Evolutionary conservation across 2,888 invertebrate species (phyloP).

Genomic region (Pyrgus malvae): DNA sequence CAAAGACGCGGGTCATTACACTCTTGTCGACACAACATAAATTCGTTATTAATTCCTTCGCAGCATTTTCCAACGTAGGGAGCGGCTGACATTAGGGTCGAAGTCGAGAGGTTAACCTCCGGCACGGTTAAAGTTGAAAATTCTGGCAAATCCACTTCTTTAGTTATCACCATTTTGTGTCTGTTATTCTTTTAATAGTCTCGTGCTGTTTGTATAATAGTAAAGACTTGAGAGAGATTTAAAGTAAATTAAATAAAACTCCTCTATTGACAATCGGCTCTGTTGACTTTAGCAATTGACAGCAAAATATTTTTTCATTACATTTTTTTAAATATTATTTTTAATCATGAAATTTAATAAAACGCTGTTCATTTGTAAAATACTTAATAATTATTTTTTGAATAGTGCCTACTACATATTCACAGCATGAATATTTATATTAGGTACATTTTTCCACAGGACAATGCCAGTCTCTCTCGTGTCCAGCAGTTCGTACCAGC

Average conservation of each 20-base stretch:
- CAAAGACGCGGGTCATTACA: slow-evolving; percentile 92
- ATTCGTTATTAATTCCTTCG: slow-evolving; percentile 95
- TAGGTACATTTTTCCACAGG: slow-evolving; percentile 45
- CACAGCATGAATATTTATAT: background rate
- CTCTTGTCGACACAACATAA: slow-evolving; percentile 93
- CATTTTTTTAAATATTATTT: too few species aligned
- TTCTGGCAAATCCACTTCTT: slow-evolving; percentile 86
- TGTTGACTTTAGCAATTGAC: too few species aligned
- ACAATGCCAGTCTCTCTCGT: slow-evolving; percentile 57
- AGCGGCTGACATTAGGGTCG: slow-evolving; percentile 91
- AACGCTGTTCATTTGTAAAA: too few species aligned
- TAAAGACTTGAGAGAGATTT: too few species aligned
- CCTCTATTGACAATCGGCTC: too few species aligned
- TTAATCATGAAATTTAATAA: too few species aligned
- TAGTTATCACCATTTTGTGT: slow-evolving; percentile 83
- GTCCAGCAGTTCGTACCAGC: slow-evolving; percentile 71
- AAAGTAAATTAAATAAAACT: too few species aligned
- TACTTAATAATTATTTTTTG: too few species aligned
- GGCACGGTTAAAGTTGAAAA: slow-evolving; percentile 91
- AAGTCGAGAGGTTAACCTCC: slow-evolving; percentile 89
- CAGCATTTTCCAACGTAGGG: slow-evolving; percentile 96
- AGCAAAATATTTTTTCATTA: too few species aligned
- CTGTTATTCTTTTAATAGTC: background rate
- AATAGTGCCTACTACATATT: too few species aligned
- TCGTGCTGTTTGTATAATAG: too few species aligned